Conservation (phyloP, 1,140 invertebrate species). For the Yoshiicerus persimilis region DNA sequence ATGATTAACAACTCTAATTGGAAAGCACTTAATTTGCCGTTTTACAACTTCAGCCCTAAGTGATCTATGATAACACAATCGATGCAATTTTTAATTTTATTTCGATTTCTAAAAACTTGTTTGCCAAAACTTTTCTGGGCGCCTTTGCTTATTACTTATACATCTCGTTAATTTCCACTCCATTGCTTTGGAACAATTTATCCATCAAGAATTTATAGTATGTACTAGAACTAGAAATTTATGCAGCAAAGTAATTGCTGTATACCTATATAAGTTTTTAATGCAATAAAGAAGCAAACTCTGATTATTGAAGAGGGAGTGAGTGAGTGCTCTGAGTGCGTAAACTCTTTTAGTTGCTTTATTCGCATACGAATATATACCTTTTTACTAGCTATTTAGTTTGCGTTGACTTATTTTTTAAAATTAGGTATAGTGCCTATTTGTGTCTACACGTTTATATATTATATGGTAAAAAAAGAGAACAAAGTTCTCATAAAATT, state of each 20-base stretch:
- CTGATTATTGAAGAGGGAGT: neutral
- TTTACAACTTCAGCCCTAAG: too few relatives aligned
- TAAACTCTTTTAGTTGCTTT: neutral
- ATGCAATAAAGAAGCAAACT: neutral
- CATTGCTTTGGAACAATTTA: too few relatives aligned
- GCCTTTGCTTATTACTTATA: too few relatives aligned
- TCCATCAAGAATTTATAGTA: too few relatives aligned
- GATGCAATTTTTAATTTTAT: too few relatives aligned
- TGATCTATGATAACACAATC: too few relatives aligned
- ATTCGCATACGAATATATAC: neutral
- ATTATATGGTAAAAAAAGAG: neutral
- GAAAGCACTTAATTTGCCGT: too few relatives aligned
- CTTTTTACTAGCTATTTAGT: neutral
- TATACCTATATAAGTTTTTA: neutral
- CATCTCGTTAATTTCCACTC: too few relatives aligned
- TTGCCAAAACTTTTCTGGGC: too few relatives aligned
- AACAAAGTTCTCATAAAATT: slow-evolving; percentile 21
- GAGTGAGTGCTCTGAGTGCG: neutral
- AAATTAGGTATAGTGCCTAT: neutral
- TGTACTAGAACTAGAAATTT: neutral
- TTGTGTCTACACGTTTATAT: neutral
- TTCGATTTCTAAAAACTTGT: too few relatives aligned
- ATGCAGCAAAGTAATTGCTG: neutral
- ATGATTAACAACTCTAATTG: too few relatives aligned
- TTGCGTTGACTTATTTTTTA: neutral